A percentile compares a stretch with the other conserved stretches of the same genome.
phyloP scores from a whole-genome alignment of 2,888 invertebrate genomes.

The Troides aeacus region DNA sequence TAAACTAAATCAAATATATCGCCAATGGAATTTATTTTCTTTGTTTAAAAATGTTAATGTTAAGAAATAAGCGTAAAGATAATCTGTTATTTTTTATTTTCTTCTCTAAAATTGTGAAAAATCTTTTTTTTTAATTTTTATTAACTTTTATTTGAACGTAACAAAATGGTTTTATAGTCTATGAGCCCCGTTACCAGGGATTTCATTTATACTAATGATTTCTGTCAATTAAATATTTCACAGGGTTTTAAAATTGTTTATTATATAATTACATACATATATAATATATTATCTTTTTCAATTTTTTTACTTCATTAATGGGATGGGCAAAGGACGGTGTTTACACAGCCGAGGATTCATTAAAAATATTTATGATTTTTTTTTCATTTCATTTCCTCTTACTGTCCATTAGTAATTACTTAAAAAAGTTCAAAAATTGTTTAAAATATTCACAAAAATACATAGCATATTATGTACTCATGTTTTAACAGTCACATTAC shows the following conservation, averaged over 20 bases:
- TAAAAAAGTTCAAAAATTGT: not conserved
- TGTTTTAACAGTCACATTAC: not conserved
- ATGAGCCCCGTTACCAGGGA: constrained; percentile 48
- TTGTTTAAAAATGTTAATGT: too few relatives aligned
- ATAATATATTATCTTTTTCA: constrained; percentile 34
- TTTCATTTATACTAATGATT: constrained; percentile 70
- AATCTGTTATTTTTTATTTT: too few relatives aligned
- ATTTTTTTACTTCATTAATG: not conserved
- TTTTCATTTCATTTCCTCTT: not conserved
- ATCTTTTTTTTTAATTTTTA: too few relatives aligned
- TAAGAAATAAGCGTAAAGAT: too few relatives aligned
- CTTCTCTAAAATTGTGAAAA: too few relatives aligned
- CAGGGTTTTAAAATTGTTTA: constrained; percentile 68
- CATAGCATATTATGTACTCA: too few relatives aligned
- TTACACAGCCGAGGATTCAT: too few relatives aligned
- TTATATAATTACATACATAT: constrained; percentile 61
- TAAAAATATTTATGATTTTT: too few relatives aligned
- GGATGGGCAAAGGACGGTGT: too few relatives aligned
- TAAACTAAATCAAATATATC: too few relatives aligned
- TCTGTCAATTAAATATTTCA: constrained; percentile 74
- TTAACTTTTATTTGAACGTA: too few relatives aligned
- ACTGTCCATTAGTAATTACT: not conserved
- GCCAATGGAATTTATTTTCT: too few relatives aligned
- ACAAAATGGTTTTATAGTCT: constrained; percentile 32
- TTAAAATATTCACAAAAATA: not conserved